Percentiles rank a stretch among this genome's conserved stretches.
phyloP scores from a whole-genome alignment of 2,888 invertebrate species.

The Hydrotaea cyrtoneurina region DNA sequence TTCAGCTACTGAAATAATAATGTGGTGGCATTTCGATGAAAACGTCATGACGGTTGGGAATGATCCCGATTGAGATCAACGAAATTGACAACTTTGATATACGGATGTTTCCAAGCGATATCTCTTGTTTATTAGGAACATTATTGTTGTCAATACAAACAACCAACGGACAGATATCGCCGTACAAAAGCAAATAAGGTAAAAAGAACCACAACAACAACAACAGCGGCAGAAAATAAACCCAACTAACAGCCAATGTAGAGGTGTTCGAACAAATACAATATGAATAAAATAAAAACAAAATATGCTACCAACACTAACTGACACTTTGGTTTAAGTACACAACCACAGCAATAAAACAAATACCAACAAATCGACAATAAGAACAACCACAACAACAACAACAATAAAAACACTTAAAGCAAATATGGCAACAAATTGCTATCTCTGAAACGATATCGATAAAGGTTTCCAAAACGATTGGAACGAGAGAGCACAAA shows the following conservation, averaged over 20 bases:
- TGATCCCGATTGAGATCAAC: conserved; percentile 13
- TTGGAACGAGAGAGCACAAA: conserved; percentile 43
- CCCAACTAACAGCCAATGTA: conserved; percentile 22
- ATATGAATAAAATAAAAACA: conserved; percentile 11
- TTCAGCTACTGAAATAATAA: no score
- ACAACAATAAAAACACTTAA: conserved; percentile 33
- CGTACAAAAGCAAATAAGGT: conserved; percentile 18
- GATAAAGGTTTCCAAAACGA: conserved; percentile 53
- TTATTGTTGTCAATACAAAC: conserved; percentile 49
- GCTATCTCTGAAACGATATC: conserved; percentile 64
- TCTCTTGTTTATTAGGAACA: conserved; percentile 45
- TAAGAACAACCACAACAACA: background rate
- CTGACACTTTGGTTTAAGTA: conserved; percentile 50
- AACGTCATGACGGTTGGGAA: background rate
- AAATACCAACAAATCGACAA: conserved; percentile 4
- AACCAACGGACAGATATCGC: conserved; percentile 29
- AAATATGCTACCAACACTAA: conserved; percentile 52
- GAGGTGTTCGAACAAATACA: conserved; percentile 30
- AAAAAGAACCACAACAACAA: conserved; percentile 32
- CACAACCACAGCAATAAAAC: conserved; percentile 35
- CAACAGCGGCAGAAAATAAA: background rate
- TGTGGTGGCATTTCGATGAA: background rate
- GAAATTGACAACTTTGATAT: conserved; percentile 13
- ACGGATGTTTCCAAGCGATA: conserved; percentile 23
- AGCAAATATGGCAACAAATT: conserved; percentile 48